Base-by-base conservation (phyloP, 1,140 invertebrate genomes). In the Lethrus apterus region DNA sequence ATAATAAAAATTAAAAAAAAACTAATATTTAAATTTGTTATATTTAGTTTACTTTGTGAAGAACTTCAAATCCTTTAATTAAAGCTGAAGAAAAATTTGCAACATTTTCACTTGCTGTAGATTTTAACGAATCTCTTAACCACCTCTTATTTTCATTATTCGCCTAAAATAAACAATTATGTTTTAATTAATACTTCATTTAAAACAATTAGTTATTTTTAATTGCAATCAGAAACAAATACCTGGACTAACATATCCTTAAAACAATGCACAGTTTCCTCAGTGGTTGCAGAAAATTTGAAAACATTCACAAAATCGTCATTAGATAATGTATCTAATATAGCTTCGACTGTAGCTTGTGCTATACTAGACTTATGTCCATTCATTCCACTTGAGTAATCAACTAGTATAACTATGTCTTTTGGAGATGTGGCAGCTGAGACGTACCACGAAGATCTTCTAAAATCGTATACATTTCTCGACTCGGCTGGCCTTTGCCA, bases 221-320 rank as follows among this genome's bases (percentile, higher is more conserved):
- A n/a, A n/a, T n/a, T n/a, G n/a, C 4, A 10, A 26, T 26, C 4
- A 5, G 14, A 32, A 32, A 9, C 8, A 31, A 8, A 9, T 65
- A 85, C 83, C 72, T 86, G 79, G 13, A 94, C 86, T 46, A 97
- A 73, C 34, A 83, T 82, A 57, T 92, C 85, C 58, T 85, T 86
- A 60, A 91, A 95, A 59, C 92, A 96, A 0, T 80, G 77, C 21
- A 92, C 80, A 9, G 89, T 77, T 51, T 89, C 81, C 32, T 81
- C 78, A 0, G 83, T 81, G 0, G 70, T 73, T 24, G 87, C 83
- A 14, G 81, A 81, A 60, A 90, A 91, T 44, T 82, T 80, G 55
- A 92, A 89, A 11, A 99, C 80, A 63, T 97, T 97, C 24, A 99
- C 91, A 64, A 88, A 98, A 67, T 99, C 97, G 64, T 99, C 86